Evolutionary conservation across 2,113 vertebrate species (phyloP).

Genomic region (Oncorhynchus tshawytscha): DNA sequence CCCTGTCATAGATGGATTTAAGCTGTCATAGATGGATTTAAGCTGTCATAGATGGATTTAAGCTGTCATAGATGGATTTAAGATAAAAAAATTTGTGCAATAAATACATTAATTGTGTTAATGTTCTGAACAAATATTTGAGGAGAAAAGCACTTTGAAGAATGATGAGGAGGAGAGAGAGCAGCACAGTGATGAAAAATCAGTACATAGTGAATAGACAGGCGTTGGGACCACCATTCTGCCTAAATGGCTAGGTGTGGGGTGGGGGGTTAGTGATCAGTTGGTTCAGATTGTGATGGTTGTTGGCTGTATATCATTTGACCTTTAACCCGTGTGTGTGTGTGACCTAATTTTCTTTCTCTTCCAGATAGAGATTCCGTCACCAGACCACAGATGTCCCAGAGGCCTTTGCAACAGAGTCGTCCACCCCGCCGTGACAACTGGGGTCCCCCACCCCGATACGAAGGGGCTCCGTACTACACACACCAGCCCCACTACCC

Average conservation of each 20-base stretch:
- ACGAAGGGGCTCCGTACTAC: conserved; percentile 17
- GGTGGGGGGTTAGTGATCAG: too few relatives aligned
- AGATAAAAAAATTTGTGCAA: too few relatives aligned
- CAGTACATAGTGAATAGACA: too few relatives aligned
- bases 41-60: too few relatives aligned
- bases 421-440: neutral
- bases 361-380: conserved; percentile 23
- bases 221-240: neutral
- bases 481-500: conserved; percentile 49
- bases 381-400: conserved; percentile 7
- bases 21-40: too few relatives aligned
- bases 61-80: too few relatives aligned
- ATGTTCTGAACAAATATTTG: too few relatives aligned
- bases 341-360: neutral
- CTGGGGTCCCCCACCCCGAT: conserved; percentile 24
- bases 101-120: too few relatives aligned
- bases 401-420: conserved; percentile 15
- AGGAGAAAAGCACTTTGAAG: too few relatives aligned
- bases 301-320: neutral
- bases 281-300: neutral
- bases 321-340: neutral
- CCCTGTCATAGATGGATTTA: too few relatives aligned
- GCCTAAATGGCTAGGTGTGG: neutral
- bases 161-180: too few relatives aligned
- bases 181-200: too few relatives aligned